Percentiles rank a stretch among this genome's conserved stretches.
These are phyloP conservation scores for Phalloptychus januarius DNA, from an alignment of 2,797 vertebrate genomes.

Conservation along the genomic window DNA sequence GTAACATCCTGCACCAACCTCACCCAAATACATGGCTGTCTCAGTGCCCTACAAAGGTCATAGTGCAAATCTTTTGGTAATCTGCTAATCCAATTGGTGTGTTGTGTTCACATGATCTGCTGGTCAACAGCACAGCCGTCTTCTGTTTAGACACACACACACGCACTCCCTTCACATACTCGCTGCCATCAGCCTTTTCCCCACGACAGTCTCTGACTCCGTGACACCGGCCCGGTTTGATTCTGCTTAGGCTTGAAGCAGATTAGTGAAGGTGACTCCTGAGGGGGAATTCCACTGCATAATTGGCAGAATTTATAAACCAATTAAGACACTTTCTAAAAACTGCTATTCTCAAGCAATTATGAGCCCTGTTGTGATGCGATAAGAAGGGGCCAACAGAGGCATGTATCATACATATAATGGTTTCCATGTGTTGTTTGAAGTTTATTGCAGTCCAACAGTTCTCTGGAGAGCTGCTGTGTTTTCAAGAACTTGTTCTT, in stretches of 20 bases:
- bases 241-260: slow-evolving; percentile 73
- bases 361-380: slow-evolving; percentile 75
- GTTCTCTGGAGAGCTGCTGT: slow-evolving; percentile 47
- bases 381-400: slow-evolving; percentile 64
- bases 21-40: slow-evolving; percentile 62
- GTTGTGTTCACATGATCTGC: slow-evolving; percentile 80
- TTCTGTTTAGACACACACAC: slow-evolving; percentile 48
- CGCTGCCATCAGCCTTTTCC: slow-evolving; percentile 46
- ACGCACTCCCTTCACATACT: slow-evolving; percentile 33
- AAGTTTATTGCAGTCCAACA: slow-evolving; percentile 46
- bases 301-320: slow-evolving; percentile 82
- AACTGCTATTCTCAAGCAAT: slow-evolving; percentile 68
- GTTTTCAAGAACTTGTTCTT: slow-evolving; percentile 45
- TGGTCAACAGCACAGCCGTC: slow-evolving; percentile 56
- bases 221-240: slow-evolving; percentile 69
- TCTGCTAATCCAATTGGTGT: slow-evolving; percentile 84
- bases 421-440: slow-evolving; percentile 45
- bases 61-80: slow-evolving; percentile 80
- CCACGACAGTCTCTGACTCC: slow-evolving; percentile 58
- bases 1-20: slow-evolving; percentile 59
- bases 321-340: slow-evolving; percentile 79
- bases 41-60: slow-evolving; percentile 73
- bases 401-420: slow-evolving; percentile 50
- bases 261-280: slow-evolving; percentile 84
- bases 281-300: slow-evolving; percentile 71